Percentiles rank a stretch among this genome's conserved stretches.
phyloP scores from a whole-genome alignment of 2,797 vertebrate genomes.

The Carduelis carduelis region DNA sequence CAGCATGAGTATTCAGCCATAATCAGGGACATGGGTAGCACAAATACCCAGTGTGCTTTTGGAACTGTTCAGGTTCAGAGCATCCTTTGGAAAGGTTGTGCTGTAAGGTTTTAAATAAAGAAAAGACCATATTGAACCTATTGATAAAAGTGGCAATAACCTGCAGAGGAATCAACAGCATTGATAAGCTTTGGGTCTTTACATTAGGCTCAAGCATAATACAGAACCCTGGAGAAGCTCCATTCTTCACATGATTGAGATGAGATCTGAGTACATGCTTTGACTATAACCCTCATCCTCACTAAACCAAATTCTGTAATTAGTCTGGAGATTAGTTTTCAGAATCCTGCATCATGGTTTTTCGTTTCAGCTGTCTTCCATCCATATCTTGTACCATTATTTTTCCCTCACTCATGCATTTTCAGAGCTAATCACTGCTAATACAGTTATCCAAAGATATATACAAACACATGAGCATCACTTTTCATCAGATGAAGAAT shows the following conservation, averaged over 20 bases:
- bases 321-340: background rate
- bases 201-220: background rate
- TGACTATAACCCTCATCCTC: background rate
- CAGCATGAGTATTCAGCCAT: background rate
- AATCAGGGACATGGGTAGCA: background rate
- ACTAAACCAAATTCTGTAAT: background rate
- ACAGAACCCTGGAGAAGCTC: background rate
- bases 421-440: background rate
- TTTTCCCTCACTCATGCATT: background rate
- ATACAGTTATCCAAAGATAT: background rate
- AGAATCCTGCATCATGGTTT: background rate
- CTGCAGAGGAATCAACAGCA: background rate
- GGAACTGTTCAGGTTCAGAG: background rate
- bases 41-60: accelerated
- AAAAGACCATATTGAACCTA: background rate
- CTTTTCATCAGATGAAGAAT: background rate
- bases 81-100: background rate
- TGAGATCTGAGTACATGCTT: background rate
- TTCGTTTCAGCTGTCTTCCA: background rate
- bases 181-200: background rate
- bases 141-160: background rate
- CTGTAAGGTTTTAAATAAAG: background rate
- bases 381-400: background rate
- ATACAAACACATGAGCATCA: background rate
- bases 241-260: background rate